Percentiles rank a stretch among this genome's conserved stretches.
Evolutionary conservation across 2,797 vertebrate species (phyloP).

Genomic region (Clarias fuscus): DNA sequence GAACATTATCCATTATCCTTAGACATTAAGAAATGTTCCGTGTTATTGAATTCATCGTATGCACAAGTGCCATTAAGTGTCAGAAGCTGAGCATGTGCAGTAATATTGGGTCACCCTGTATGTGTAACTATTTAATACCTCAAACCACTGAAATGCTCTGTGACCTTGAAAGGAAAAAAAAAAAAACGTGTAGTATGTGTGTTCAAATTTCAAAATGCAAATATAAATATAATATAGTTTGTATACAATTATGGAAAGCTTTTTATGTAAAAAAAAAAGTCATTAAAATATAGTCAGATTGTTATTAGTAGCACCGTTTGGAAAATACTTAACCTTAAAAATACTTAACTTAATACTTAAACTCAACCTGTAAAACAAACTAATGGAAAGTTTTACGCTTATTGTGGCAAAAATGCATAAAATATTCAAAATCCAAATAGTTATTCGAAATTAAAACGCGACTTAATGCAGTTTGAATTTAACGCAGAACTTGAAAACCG

Average conservation of each 20-base stretch:
- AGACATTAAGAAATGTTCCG: too few relatives aligned
- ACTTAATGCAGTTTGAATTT: neutral
- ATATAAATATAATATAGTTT: too few relatives aligned
- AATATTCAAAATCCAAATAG: neutral
- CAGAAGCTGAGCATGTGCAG: too few relatives aligned
- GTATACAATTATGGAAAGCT: neutral
- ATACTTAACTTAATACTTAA: too few relatives aligned
- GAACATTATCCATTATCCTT: too few relatives aligned
- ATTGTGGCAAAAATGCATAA: neutral
- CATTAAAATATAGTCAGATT: neutral
- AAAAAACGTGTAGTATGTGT: too few relatives aligned
- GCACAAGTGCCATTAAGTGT: too few relatives aligned
- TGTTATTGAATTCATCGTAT: too few relatives aligned
- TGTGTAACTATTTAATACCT: neutral
- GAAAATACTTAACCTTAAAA: neutral
- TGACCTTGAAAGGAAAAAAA: neutral
- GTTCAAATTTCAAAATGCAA: too few relatives aligned
- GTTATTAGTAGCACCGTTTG: neutral
- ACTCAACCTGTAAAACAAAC: neutral
- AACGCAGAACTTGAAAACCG: neutral
- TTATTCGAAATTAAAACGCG: neutral
- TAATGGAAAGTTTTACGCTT: neutral
- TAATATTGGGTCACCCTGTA: too few relatives aligned
- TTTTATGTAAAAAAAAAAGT: neutral
- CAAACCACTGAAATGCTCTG: neutral